Evolutionary conservation across 2,113 vertebrate genomes (phyloP).

Genomic region (Dicerorhinus sumatrensis): DNA sequence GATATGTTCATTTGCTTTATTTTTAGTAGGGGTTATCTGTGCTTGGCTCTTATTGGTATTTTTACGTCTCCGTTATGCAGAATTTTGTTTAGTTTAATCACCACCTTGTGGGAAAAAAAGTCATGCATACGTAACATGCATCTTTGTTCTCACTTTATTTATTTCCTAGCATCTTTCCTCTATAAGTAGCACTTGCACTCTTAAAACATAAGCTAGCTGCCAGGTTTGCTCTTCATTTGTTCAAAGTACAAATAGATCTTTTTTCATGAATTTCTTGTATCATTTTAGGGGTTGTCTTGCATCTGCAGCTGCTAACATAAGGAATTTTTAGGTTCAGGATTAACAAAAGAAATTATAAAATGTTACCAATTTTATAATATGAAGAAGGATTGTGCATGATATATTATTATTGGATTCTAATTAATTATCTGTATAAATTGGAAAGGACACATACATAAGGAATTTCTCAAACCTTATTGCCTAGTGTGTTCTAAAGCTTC

Average conservation of each 20-base stretch:
- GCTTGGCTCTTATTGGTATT: conserved; percentile 49
- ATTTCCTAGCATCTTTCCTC: not conserved
- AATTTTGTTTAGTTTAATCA: conserved; percentile 72
- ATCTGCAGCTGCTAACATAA: not conserved
- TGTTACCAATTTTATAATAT: conserved; percentile 49
- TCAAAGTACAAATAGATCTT: conserved; percentile 4
- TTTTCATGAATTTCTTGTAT: not conserved
- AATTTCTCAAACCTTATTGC: conserved; percentile 12
- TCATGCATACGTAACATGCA: conserved; percentile 14
- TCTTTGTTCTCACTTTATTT: conserved; percentile 68
- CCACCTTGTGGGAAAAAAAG: conserved; percentile 56
- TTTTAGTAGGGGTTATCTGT: conserved; percentile 74
- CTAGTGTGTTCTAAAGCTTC: conserved; percentile 30
- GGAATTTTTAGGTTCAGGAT: not conserved
- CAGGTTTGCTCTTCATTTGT: not conserved
- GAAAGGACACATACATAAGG: conserved; percentile 19
- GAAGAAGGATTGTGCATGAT: not conserved
- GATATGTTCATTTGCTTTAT: conserved; percentile 78
- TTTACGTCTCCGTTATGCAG: conserved; percentile 72
- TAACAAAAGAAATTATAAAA: conserved; percentile 57
- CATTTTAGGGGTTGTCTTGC: conserved; percentile 6
- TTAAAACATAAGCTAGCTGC: not conserved
- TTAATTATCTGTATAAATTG: not conserved
- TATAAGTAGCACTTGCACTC: not conserved
- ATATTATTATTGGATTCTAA: conserved; percentile 59